These are phyloP conservation scores for Chelmon rostratus DNA, from an alignment of 2,797 vertebrate species.

Conservation along the genomic window DNA sequence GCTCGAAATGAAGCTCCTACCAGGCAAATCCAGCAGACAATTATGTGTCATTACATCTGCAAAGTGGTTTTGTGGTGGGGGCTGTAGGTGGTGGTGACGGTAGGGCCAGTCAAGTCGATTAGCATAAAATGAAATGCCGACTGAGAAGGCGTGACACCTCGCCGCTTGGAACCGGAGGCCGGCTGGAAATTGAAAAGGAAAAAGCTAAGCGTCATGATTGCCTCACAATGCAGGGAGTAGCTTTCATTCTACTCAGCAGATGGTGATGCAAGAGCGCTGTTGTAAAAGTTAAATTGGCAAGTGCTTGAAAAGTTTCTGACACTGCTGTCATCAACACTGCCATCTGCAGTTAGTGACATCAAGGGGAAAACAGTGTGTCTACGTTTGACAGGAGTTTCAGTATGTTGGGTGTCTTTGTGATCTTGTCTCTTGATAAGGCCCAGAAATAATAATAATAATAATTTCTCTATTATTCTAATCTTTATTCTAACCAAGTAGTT, in stretches of 20 bases:
- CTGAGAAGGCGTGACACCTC: constrained; percentile 62
- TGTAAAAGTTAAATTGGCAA: constrained; percentile 47
- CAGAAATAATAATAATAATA: neutral
- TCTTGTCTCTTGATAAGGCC: too few species aligned
- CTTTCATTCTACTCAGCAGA: constrained; percentile 32
- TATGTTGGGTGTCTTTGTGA: neutral
- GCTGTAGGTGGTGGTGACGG: constrained; percentile 42
- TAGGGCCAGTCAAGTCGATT: constrained; percentile 57
- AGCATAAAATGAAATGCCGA: constrained; percentile 68
- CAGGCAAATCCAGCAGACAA: constrained; percentile 71
- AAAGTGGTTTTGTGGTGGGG: constrained; percentile 70
- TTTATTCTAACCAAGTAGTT: neutral
- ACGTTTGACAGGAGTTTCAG: neutral
- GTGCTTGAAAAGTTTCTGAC: constrained; percentile 51
- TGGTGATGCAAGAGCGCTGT: constrained; percentile 15
- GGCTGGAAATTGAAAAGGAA: constrained; percentile 31
- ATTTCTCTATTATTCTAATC: neutral
- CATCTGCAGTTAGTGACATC: constrained; percentile 47
- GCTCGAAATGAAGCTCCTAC: constrained; percentile 62
- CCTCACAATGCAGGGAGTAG: constrained; percentile 31
- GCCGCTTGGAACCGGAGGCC: constrained; percentile 41
- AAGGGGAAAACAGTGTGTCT: neutral
- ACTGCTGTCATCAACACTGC: constrained; percentile 26
- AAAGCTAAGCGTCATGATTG: neutral
- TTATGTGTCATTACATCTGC: constrained; percentile 72